Base-by-base conservation (phyloP, 2,113 vertebrate genomes). In the Sterna hirundo region DNA sequence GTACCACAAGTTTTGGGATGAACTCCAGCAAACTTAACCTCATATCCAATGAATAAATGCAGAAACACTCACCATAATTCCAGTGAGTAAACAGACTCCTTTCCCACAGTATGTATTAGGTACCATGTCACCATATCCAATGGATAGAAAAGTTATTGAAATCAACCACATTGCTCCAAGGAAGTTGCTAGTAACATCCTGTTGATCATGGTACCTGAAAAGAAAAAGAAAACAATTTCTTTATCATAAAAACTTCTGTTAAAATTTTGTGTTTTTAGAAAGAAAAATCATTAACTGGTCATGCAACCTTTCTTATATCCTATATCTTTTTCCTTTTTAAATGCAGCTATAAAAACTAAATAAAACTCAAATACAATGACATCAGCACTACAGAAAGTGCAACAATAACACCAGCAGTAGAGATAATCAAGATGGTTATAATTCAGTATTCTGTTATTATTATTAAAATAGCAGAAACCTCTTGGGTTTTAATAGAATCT, bases 81-180 rank as follows among this genome's bases (percentile, higher is more conserved):
- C 99, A 94, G 99, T 99, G 78, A 99, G 99, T 97, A 99, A 99
- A 97, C 99, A 99, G 93, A 99, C 99, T 95, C 99, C 99, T 98
- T 99, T 99, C 80, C 99, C 99, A 98, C 99, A 99, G 98, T 99
- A 99, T 40, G 99, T 99, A 97, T 99, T 99, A 81, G 99, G 99
- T 97, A 99, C 99, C 99, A 99, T 99, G 97, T 99, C 99, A 86
- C 99, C 99, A 92, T 99, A 99, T 92, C 99, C 99, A 97, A 99
- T 99, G 86, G 99, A 99, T 88, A 99, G 98, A 98, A 99, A 99
- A 84, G 99, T 99, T 98, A 99, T 99, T 96, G 99, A 99, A 98
- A 99, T 99, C 98, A 99, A 99, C 99, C 99, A 99, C 99, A 99
- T 99, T 93, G 99, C 99, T 98, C 99, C 99, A 90, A 99, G 99